These are phyloP conservation scores for Troides oblongomaculatus DNA, from an alignment of 2,888 invertebrate genomes.

Conservation along the genomic window DNA sequence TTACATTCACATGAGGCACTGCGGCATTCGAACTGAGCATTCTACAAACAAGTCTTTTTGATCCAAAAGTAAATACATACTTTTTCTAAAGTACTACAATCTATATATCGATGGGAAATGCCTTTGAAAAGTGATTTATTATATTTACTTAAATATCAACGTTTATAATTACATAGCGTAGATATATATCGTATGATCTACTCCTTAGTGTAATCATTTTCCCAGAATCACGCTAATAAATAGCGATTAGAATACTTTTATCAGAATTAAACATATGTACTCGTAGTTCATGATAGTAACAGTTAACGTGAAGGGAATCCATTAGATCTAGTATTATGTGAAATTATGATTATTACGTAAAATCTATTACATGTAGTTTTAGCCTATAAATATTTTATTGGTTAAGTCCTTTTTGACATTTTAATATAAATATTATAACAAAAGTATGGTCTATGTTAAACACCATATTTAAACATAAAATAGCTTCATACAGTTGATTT, in stretches of 20 bases:
- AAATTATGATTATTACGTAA: not conserved
- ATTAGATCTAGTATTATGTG: too few relatives aligned
- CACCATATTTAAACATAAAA: slow-evolving; percentile 1
- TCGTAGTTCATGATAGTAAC: too few relatives aligned
- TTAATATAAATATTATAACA: not conserved
- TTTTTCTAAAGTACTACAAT: not conserved
- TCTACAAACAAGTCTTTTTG: slow-evolving; percentile 9
- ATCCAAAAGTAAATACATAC: not conserved
- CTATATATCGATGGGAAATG: not conserved
- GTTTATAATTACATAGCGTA: too few relatives aligned
- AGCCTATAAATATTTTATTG: not conserved
- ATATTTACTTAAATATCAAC: too few relatives aligned
- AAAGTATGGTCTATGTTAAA: not conserved
- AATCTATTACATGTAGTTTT: too few relatives aligned
- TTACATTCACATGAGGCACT: slow-evolving; percentile 27
- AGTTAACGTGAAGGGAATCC: too few relatives aligned
- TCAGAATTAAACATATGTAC: too few relatives aligned
- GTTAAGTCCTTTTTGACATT: not conserved
- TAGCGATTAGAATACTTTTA: too few relatives aligned
- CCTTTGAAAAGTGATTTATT: too few relatives aligned
- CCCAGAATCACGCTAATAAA: too few relatives aligned
- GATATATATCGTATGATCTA: too few relatives aligned
- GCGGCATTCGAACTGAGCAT: slow-evolving; percentile 4
- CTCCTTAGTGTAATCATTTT: too few relatives aligned
- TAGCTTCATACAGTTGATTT: slow-evolving; percentile 44